A percentile compares a stretch with the other conserved stretches of the same genome.
Evolutionary conservation across 2,113 vertebrate species (phyloP).

Genomic region (Isurus oxyrinchus): DNA sequence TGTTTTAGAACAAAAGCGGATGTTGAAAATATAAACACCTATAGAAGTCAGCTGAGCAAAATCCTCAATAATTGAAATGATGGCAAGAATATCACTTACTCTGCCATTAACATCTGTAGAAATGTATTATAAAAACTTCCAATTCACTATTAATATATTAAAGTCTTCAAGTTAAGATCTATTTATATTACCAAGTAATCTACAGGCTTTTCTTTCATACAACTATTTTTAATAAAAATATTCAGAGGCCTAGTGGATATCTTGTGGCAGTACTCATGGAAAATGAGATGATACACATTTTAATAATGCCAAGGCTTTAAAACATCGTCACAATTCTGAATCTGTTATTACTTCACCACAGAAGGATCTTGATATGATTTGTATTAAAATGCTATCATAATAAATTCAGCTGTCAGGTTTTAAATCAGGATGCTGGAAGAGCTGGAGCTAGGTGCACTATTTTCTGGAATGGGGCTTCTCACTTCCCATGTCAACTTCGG

Average conservation of each 20-base stretch:
- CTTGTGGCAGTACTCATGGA: not conserved
- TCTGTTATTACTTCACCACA: not conserved
- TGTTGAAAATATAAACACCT: too few species aligned
- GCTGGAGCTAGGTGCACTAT: not conserved
- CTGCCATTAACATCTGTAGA: not conserved
- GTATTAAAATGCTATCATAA: not conserved
- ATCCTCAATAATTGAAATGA: too few species aligned
- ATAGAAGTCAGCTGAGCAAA: too few species aligned
- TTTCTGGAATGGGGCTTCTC: not conserved
- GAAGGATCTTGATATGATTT: not conserved
- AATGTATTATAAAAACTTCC: not conserved
- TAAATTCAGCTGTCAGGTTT: not conserved
- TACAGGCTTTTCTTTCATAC: not conserved
- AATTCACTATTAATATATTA: not conserved
- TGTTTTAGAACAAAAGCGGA: too few species aligned
- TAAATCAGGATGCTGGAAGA: not conserved
- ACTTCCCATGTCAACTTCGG: too few species aligned
- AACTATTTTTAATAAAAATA: not conserved
- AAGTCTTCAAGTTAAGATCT: not conserved
- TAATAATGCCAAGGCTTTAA: not conserved
- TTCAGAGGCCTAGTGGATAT: not conserved
- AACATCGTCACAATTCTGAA: not conserved
- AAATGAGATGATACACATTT: not conserved
- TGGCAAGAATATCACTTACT: not conserved
- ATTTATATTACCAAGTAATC: not conserved